Conservation (phyloP, 2,888 invertebrate species). For the Ctenicera cuprea region DNA sequence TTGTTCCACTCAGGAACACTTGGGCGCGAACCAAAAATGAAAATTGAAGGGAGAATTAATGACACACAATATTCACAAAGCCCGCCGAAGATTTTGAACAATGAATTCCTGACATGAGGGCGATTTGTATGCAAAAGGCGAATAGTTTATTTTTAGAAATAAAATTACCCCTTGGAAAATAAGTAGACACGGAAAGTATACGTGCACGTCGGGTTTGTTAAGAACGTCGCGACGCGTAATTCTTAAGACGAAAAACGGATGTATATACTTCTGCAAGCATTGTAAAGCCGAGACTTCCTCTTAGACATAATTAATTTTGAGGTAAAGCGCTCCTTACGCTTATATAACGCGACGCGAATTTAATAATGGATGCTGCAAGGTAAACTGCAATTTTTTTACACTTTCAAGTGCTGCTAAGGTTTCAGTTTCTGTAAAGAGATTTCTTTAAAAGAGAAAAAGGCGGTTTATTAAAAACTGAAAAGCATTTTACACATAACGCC, state of each 20-base stretch:
- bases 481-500: conserved; percentile 15
- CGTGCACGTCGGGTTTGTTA: conserved; percentile 60
- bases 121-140: conserved; percentile 15
- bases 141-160: conserved; percentile 22
- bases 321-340: conserved; percentile 33
- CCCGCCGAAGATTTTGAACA: conserved; percentile 9
- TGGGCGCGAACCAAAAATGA: conserved; percentile 28
- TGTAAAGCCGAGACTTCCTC: conserved; percentile 53
- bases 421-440: conserved; percentile 2
- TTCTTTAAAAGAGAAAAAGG: conserved; percentile 3
- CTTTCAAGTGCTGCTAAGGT: neutral
- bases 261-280: conserved; percentile 55
- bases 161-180: neutral
- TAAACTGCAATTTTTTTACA: conserved; percentile 6
- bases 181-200: conserved; percentile 57
- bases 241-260: conserved; percentile 57
- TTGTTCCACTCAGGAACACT: conserved; percentile 27
- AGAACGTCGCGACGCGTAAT: conserved; percentile 52
- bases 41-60: conserved; percentile 22
- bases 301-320: conserved; percentile 60
- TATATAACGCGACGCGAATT: conserved; percentile 31
- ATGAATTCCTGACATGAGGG: conserved; percentile 15
- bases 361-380: conserved; percentile 24
- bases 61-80: conserved; percentile 18
- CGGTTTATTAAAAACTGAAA: neutral